A percentile compares a stretch with the other conserved stretches of the same genome.
phyloP scores from a whole-genome alignment of 2,888 invertebrate species.

The Harpalus rubripes region DNA sequence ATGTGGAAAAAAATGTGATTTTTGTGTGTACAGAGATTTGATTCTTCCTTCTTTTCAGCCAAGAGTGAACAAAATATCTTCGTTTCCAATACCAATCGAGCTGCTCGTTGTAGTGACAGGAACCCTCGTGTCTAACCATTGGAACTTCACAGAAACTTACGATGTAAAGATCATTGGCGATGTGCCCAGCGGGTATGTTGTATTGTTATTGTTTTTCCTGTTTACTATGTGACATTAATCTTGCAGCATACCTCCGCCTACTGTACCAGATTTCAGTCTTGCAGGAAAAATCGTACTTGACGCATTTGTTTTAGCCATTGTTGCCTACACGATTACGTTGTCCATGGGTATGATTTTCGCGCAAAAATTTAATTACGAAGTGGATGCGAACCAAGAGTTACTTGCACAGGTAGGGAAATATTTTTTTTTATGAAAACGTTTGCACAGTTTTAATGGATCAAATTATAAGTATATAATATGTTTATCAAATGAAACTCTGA shows the following conservation, averaged over 20 bases:
- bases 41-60: constrained; percentile 77
- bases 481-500: not conserved
- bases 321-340: constrained; percentile 86
- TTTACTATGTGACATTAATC: not conserved
- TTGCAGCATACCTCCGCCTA: constrained; percentile 80
- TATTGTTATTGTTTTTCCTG: not conserved
- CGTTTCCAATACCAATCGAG: constrained; percentile 88
- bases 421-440: constrained; percentile 13
- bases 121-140: constrained; percentile 82
- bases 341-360: constrained; percentile 89
- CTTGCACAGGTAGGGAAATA: constrained; percentile 79
- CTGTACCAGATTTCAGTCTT: constrained; percentile 80
- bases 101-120: constrained; percentile 85
- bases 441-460: too few species aligned
- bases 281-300: constrained; percentile 81
- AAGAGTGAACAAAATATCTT: constrained; percentile 80
- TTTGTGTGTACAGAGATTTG: too few species aligned
- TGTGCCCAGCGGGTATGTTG: constrained; percentile 83
- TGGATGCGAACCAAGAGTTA: constrained; percentile 87
- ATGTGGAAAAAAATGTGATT: too few species aligned
- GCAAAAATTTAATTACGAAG: constrained; percentile 84
- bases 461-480: too few species aligned
- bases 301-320: constrained; percentile 84
- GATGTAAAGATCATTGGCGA: constrained; percentile 82
- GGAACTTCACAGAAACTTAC: constrained; percentile 78